A percentile compares a stretch with the other conserved stretches of the same genome.
These are phyloP conservation scores for Pitta sordida DNA, from an alignment of 2,113 vertebrate species.

Conservation along the genomic window DNA sequence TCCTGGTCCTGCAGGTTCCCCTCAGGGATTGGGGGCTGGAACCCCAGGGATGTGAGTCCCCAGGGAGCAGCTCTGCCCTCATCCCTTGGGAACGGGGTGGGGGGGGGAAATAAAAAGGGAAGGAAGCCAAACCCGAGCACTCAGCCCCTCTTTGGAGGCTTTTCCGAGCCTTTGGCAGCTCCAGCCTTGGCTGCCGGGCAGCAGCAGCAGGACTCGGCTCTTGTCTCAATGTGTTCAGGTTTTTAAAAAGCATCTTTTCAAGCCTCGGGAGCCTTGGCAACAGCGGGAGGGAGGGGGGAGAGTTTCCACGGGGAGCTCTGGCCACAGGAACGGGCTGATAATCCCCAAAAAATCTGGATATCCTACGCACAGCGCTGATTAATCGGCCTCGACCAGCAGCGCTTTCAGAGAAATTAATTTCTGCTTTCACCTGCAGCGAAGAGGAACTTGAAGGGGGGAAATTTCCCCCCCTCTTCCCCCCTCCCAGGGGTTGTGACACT, in stretches of 20 bases:
- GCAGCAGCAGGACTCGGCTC: constrained; percentile 15
- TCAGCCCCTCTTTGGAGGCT: background rate
- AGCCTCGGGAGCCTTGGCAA: constrained; percentile 48
- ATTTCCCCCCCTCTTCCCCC: background rate
- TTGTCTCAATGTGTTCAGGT: background rate
- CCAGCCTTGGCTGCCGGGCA: background rate
- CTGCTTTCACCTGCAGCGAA: background rate
- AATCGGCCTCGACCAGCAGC: rapidly evolving
- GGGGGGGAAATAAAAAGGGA: background rate
- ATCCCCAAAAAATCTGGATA: background rate
- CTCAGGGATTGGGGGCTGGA: background rate
- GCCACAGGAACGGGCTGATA: background rate
- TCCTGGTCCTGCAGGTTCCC: background rate
- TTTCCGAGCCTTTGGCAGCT: background rate
- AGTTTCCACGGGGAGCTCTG: background rate
- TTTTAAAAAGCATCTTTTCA: constrained; percentile 49
- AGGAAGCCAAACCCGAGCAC: background rate
- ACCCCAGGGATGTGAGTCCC: background rate
- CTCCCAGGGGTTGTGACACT: background rate
- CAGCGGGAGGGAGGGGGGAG: background rate
- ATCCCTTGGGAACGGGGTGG: background rate
- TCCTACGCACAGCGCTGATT: background rate
- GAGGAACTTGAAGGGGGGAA: background rate
- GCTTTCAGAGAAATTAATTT: background rate
- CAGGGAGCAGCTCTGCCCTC: background rate